A percentile compares a stretch with the other conserved stretches of the same genome.
phyloP scores from a whole-genome alignment of 2,888 invertebrate species.

The Rapana venosa region DNA sequence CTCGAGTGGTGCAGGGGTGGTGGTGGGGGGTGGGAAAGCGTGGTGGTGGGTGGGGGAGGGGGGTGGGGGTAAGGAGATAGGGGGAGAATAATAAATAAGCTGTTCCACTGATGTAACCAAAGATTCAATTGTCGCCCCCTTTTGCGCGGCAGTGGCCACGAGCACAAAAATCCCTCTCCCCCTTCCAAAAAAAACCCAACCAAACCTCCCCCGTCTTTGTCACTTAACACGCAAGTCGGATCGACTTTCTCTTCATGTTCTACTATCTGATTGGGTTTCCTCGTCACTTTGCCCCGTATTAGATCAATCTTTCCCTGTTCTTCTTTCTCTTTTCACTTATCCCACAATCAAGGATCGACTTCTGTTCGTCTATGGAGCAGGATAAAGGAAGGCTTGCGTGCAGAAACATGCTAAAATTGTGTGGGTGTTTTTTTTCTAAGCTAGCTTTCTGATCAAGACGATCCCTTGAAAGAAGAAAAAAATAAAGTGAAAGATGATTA shows the following conservation, averaged over 20 bases:
- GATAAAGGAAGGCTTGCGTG: conserved; percentile 4
- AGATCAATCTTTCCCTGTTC: conserved; percentile 1
- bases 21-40: too few relatives aligned
- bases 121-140: conserved; percentile 7
- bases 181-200: neutral
- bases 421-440: neutral
- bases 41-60: neutral
- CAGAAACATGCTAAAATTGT: neutral
- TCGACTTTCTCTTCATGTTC: neutral
- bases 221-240: neutral
- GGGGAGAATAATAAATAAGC: neutral
- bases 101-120: neutral
- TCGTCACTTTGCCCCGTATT: neutral
- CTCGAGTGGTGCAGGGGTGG: neutral
- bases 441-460: too few relatives aligned
- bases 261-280: conserved; percentile 2
- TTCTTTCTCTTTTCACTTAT: neutral
- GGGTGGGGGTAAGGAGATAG: neutral
- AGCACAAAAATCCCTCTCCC: neutral
- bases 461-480: too few relatives aligned
- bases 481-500: too few relatives aligned
- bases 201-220: neutral
- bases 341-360: neutral
- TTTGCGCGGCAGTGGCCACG: neutral
- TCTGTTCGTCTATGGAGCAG: neutral